Evolutionary conservation across 2,888 invertebrate species (phyloP), one percentile per base, ranked within the genome.

Genomic region (Calameuta pallipes): DNA sequence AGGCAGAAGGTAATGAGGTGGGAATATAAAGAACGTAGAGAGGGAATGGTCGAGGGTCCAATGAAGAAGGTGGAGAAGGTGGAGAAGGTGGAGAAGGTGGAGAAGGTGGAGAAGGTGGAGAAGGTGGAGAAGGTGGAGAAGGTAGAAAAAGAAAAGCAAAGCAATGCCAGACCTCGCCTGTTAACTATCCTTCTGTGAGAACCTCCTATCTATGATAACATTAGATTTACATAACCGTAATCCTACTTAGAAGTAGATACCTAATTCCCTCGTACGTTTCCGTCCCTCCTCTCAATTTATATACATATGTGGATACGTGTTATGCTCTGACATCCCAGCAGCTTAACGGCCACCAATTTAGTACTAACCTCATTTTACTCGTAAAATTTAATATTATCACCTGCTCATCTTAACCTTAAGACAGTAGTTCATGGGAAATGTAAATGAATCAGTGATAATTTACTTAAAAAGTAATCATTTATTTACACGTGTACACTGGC

Each of bases 141-240:
- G 76, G 75, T 82, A 70, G 71, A 34, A 34, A 71, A 75, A 78
- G 76, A 74, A 41, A 69, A 79, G 81, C 81, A 23, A 23, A 23
- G 56, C 56, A 56, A 23, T 56, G 56, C 56, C 56, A 56, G 56
- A 23, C 56, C 56, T 56, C 56, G 56, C 6, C 56, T 23, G 82
- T 79, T 84, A 85, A 86, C 83, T 82, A 79, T 81, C 80, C 77
- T 41, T 76, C 79, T 78, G 31, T 6, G 11, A 6, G 79, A 75
- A 74, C 75, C 82, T 81, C 83, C 82, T 82, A 82, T 81, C 81
- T 79, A 80, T 83, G 83, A 89, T 88, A 86, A 83, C 86, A 83
- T 86, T 87, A 86, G 88, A 89, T 90, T 90, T 90, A 86, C 89
- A 90, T 90, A 90, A 90, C 88, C 85, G 85, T 88, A 88, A 88